Conservation (phyloP, 2,797 vertebrate genomes). For the Prionace glauca region DNA sequence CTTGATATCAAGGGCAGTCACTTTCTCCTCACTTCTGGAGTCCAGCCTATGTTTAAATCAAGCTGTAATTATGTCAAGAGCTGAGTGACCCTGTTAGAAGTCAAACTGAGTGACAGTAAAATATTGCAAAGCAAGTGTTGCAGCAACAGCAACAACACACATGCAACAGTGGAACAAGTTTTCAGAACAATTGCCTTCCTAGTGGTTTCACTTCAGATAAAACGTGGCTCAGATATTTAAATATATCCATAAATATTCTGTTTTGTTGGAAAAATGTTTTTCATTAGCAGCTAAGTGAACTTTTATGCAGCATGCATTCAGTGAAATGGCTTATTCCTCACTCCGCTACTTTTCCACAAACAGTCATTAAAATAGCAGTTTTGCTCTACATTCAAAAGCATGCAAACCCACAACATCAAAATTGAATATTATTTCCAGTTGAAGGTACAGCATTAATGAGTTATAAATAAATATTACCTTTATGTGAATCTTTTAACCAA, state of each 20-base stretch:
- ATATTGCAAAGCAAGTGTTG: too few species aligned
- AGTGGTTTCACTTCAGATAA: not conserved
- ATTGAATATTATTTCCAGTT: not conserved
- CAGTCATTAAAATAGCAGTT: not conserved
- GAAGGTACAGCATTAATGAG: not conserved
- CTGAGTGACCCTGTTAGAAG: too few species aligned
- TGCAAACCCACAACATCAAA: not conserved
- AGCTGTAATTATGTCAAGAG: too few species aligned
- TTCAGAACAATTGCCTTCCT: not conserved
- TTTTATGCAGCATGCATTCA: not conserved
- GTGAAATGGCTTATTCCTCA: not conserved
- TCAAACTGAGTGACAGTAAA: too few species aligned
- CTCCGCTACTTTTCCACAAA: not conserved
- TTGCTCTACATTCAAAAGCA: not conserved
- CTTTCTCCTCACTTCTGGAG: too few species aligned
- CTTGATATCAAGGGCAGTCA: too few species aligned
- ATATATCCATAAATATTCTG: not conserved
- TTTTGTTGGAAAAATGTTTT: not conserved
- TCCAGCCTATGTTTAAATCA: too few species aligned
- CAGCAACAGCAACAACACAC: not conserved
- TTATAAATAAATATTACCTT: slow-evolving; percentile 21
- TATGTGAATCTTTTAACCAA: not conserved
- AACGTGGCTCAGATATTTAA: not conserved
- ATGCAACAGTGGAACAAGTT: not conserved
- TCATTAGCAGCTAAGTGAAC: not conserved